Base-by-base conservation (phyloP, 2,113 vertebrate species). In the Engraulis encrasicolus region DNA sequence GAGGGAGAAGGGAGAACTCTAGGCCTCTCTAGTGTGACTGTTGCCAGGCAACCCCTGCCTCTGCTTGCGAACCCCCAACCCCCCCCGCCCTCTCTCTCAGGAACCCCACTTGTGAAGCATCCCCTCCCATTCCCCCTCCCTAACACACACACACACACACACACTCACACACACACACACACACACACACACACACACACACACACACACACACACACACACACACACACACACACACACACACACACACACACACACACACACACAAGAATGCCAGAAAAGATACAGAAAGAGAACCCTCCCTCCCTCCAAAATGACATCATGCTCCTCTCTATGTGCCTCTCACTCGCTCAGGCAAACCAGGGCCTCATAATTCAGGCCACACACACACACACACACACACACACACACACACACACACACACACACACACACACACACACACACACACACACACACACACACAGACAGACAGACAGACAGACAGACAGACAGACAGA, bases 31-130 rank as follows among this genome's bases (percentile, higher is more conserved):
- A 38, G 18, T 50, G 12, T 20, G n/a, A 74, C 37, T 6, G 31
- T 86, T 18, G 77, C 85, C 85, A 78, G 83, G 85, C 82, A 86
- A 86, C 85, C n/a, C n/a, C n/a, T n/a, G 81, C 82, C 38, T 38
- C 71, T 31, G 50, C 54, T n/a, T n/a, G n/a, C n/a, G n/a, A n/a
- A n/a, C n/a, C n/a, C n/a, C n/a, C n/a, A n/a, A n/a, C n/a, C n/a
- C 20, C 31, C 0, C 9, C 17, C 38, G 15, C 45, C 40, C 19
- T 66, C 58, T 6, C 15, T 66, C 58, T 66, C 58, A 27, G 15
- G 58, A 66, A 27, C 58, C 31, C 58, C 58, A 66, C 58, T 66
- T 27, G 9, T 14, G 58, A 66, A 84, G 48, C 1, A 6, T 79
- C 15, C 36, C 80, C 50, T 74, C 54, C 14, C 49, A 0, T 15